Evolutionary conservation across 2,113 vertebrate species (phyloP).

Genomic region (Anhinga rufa): DNA sequence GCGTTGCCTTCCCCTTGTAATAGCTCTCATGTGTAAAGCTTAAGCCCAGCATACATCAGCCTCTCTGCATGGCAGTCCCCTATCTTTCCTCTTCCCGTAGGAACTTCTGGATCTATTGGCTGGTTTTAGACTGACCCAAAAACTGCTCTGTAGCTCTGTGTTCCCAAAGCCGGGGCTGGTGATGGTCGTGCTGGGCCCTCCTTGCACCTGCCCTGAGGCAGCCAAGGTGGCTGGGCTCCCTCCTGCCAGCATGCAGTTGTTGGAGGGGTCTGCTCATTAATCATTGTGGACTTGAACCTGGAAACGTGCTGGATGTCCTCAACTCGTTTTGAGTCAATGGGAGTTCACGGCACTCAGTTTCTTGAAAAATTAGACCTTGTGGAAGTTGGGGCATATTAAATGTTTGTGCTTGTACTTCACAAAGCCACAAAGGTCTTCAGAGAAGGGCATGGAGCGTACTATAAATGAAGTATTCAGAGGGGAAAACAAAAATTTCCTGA

Average conservation of each 20-base stretch:
- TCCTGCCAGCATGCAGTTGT: accelerated
- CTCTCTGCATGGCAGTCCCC: accelerated
- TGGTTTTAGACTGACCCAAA: neutral
- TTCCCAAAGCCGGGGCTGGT: neutral
- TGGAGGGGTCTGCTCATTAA: neutral
- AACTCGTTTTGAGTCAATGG: neutral
- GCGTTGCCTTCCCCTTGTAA: neutral
- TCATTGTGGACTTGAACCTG: neutral
- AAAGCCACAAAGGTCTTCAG: conserved; percentile 42
- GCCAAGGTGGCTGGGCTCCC: neutral
- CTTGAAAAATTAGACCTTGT: neutral
- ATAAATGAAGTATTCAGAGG: conserved; percentile 64
- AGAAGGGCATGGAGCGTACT: conserved; percentile 11
- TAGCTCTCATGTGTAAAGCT: neutral
- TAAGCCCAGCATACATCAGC: neutral
- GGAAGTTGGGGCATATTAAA: neutral
- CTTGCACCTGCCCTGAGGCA: accelerated
- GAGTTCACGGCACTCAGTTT: neutral
- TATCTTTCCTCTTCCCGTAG: neutral
- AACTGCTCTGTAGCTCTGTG: accelerated
- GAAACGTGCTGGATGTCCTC: neutral
- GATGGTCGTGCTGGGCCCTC: too few species aligned
- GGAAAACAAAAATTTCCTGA: conserved; percentile 65
- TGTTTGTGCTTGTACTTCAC: conserved; percentile 36
- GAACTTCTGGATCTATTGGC: neutral